Conservation (phyloP, 1,140 invertebrate genomes). For the Heliconius nattereri region DNA sequence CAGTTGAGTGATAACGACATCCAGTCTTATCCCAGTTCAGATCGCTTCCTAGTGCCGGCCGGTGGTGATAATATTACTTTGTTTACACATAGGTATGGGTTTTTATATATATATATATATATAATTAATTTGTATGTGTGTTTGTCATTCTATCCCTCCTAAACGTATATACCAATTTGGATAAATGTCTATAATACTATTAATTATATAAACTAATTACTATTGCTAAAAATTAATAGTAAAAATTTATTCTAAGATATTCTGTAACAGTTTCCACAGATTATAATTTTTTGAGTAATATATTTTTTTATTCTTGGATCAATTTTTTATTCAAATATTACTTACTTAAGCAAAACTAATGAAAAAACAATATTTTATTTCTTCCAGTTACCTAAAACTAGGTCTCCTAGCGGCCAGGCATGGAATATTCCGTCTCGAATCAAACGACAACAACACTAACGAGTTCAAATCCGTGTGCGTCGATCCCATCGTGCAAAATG, state of each 20-base stretch:
- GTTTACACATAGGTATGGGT: conserved; percentile 71
- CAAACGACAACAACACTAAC: conserved; percentile 69
- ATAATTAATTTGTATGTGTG: too few species aligned
- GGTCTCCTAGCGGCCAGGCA: conserved; percentile 94
- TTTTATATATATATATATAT: background rate
- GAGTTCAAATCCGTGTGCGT: conserved; percentile 86
- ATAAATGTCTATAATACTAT: too few species aligned
- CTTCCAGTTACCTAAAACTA: conserved; percentile 92
- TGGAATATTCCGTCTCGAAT: conserved; percentile 84
- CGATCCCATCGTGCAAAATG: conserved; percentile 87
- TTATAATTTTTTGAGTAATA: too few species aligned
- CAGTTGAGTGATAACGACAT: conserved; percentile 62
- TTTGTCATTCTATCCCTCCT: too few species aligned
- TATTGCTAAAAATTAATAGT: too few species aligned
- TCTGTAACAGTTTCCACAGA: too few species aligned
- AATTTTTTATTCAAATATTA: too few species aligned
- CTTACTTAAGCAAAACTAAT: too few species aligned
- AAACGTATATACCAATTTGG: too few species aligned
- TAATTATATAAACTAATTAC: too few species aligned
- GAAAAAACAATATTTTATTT: background rate
- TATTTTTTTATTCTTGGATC: too few species aligned
- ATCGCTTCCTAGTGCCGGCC: conserved; percentile 59
- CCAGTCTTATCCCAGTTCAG: conserved; percentile 42
- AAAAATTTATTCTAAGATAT: too few species aligned
- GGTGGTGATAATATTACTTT: conserved; percentile 67